Evolutionary conservation across 2,888 invertebrate genomes (phyloP).

Genomic region (Yponomeuta plumbellus): DNA sequence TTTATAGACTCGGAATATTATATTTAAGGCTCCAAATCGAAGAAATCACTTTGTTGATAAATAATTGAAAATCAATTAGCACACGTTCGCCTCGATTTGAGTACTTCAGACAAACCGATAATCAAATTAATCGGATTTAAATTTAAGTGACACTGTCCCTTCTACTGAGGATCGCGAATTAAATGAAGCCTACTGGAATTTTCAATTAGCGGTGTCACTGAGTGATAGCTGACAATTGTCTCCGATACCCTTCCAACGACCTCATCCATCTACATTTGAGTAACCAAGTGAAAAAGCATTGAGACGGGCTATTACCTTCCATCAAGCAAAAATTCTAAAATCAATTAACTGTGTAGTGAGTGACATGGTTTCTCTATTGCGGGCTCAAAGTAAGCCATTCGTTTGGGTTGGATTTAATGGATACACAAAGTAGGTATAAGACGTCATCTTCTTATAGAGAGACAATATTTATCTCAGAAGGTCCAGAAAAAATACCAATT

Average conservation of each 20-base stretch:
- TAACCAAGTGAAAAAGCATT: conserved; percentile 73
- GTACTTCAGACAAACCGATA: conserved; percentile 25
- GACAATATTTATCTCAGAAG: neutral
- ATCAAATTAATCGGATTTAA: conserved; percentile 49
- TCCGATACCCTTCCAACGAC: conserved; percentile 53
- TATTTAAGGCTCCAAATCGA: too few relatives aligned
- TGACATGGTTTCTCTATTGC: neutral
- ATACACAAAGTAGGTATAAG: too few relatives aligned
- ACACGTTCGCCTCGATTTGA: neutral
- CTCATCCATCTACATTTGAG: conserved; percentile 72
- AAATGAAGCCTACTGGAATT: conserved; percentile 70
- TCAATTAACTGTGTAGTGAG: conserved; percentile 24
- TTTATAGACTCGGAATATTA: too few relatives aligned
- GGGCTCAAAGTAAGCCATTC: neutral
- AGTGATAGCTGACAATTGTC: conserved; percentile 71
- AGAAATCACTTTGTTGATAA: too few relatives aligned
- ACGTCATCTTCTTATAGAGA: too few relatives aligned
- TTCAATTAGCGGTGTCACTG: conserved; percentile 73
- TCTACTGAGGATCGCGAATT: conserved; percentile 62
- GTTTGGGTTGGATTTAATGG: neutral
- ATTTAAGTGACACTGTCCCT: conserved; percentile 48
- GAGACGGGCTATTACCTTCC: conserved; percentile 67
- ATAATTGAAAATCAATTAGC: conserved; percentile 4
- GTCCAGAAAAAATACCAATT: conserved; percentile 24
- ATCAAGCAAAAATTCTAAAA: conserved; percentile 55